These are phyloP conservation scores for Prunella strophiata DNA, from an alignment of 2,797 vertebrate genomes.

Conservation along the genomic window DNA sequence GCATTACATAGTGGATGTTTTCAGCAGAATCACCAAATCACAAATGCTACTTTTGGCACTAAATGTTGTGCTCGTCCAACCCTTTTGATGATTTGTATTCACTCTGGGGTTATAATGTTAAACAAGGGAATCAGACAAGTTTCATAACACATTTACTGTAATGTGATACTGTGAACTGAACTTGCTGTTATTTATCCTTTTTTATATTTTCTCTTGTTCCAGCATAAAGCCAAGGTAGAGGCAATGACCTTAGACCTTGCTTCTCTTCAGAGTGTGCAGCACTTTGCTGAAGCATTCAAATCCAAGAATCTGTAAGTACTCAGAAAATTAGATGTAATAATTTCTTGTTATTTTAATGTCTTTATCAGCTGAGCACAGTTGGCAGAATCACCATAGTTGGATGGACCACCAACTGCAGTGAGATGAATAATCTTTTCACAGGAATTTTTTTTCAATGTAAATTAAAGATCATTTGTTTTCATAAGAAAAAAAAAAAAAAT, in stretches of 20 bases:
- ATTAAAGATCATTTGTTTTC: conserved; percentile 4
- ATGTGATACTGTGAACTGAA: conserved; percentile 66
- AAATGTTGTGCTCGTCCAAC: conserved; percentile 46
- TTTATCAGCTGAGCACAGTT: conserved; percentile 69
- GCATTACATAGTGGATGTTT: background rate
- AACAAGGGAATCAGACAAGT: conserved; percentile 74
- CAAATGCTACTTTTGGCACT: conserved; percentile 68
- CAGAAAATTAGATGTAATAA: conserved; percentile 37
- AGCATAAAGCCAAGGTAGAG: conserved; percentile 97
- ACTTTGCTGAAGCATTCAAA: conserved; percentile 91
- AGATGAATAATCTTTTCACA: background rate
- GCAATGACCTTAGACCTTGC: conserved; percentile 93
- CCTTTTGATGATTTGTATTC: conserved; percentile 73
- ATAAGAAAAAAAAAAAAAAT: background rate
- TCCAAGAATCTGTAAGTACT: conserved; percentile 93
- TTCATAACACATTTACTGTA: conserved; percentile 73
- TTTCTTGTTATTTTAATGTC: conserved; percentile 61
- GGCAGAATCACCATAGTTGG: background rate
- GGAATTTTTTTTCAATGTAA: background rate
- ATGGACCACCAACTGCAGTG: background rate
- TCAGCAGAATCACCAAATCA: conserved; percentile 53
- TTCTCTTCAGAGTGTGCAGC: conserved; percentile 88
- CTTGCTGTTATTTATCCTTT: conserved; percentile 78
- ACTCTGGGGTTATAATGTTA: conserved; percentile 75
- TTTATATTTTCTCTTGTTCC: conserved; percentile 72